These are phyloP conservation scores for Epizoanthus ramosus DNA, from an alignment of 92 coral and sea anemone species.

Conservation along the genomic window DNA sequence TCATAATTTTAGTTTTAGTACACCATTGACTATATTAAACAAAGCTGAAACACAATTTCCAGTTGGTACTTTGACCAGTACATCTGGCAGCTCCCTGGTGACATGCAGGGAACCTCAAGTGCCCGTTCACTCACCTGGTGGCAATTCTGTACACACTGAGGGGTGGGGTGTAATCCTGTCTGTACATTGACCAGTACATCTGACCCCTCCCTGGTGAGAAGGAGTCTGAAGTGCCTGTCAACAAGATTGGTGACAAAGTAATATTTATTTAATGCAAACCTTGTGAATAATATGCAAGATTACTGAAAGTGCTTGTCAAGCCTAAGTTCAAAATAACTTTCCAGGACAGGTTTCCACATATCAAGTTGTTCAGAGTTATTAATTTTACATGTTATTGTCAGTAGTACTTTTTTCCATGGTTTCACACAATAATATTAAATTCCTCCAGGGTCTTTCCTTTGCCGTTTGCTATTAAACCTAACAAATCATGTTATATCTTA, in stretches of 20 bases:
- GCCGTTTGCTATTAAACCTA: too few species aligned
- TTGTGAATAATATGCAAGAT: too few species aligned
- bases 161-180: constrained; percentile 87
- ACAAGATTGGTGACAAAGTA: background rate
- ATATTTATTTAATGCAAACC: background rate
- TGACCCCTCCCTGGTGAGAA: constrained; percentile 70
- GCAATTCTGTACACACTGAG: constrained; percentile 94
- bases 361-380: too few species aligned
- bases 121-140: constrained; percentile 63
- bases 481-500: too few species aligned
- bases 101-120: constrained; percentile 62
- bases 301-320: too few species aligned
- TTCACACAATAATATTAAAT: too few species aligned
- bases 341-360: too few species aligned
- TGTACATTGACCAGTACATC: constrained; percentile 78
- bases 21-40: constrained; percentile 84
- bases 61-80: constrained; percentile 82
- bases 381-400: too few species aligned
- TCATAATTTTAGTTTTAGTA: constrained; percentile 82
- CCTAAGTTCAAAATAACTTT: too few species aligned
- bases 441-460: too few species aligned
- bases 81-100: constrained; percentile 68
- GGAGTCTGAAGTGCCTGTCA: constrained; percentile 68
- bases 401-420: too few species aligned
- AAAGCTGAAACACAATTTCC: constrained; percentile 23